Evolutionary conservation across 2,797 vertebrate genomes (phyloP), one percentile per base, ranked within the genome.

Genomic region (Parotocinclus haroldoi): DNA sequence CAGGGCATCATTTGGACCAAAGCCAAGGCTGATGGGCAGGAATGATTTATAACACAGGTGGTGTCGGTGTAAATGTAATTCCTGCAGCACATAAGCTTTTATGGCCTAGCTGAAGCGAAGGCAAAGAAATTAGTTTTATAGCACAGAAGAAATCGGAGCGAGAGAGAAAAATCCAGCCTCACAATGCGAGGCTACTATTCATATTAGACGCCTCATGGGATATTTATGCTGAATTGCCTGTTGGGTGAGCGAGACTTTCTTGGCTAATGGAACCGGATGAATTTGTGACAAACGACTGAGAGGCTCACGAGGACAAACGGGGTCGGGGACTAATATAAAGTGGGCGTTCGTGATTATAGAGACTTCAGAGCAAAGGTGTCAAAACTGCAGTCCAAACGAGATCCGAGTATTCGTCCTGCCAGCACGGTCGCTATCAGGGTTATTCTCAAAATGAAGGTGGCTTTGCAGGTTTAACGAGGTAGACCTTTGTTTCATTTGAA

Each of bases 51-150:
- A 58, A 56, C 67, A 66, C 60, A 53, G 66, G 66, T 80, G 72
- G 78, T 75, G 79, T 85, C 76, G 74, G 78, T 79, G 81, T 82
- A 81, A 85, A 84, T 78, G 72, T 45, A 68, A 74, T 83, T 83
- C 76, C 82, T 84, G 66, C 74, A 54, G 69, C 72, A 77, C 69
- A 76, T 78, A 66, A 80, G 57, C 59, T 79, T 85, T 64, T 49
- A 49, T 1, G 7, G 27, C 9, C 3, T 39, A 52, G 14, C 27
- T 61, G 45, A 55, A 56, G 48, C 10, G 12, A 9, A 18, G 10
- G 16, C 10, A 63, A 18, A 48, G 57, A 11, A 53, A 54, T 61
- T 65, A 49, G 40, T 7, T 58, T 18, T 36, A 49, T n/a, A 16
- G 42, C 7, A 5, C 56, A 17, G 63, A 56, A 57, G 54, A 40